phyloP scores from a whole-genome alignment of 2,113 vertebrate genomes.

The Carassius auratus region DNA sequence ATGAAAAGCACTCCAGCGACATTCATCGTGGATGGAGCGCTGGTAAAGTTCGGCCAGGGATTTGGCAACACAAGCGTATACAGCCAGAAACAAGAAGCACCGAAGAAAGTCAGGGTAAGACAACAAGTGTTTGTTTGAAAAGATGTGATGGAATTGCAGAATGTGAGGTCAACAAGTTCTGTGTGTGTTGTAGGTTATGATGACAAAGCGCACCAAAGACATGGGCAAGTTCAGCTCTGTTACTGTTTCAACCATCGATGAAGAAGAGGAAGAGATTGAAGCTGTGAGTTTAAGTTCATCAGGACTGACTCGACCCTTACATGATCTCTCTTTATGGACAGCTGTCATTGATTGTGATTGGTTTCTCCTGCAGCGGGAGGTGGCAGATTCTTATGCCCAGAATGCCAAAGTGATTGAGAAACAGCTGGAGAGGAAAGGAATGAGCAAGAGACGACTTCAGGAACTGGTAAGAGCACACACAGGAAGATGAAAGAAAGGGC shows the following conservation, averaged over 20 bases:
- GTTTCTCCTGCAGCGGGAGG: constrained; percentile 79
- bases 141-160: background rate
- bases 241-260: constrained; percentile 96
- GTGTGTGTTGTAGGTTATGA: constrained; percentile 84
- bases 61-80: constrained; percentile 96
- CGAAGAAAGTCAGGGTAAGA: constrained; percentile 87
- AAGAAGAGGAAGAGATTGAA: constrained; percentile 98
- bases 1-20: constrained; percentile 88
- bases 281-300: constrained; percentile 77
- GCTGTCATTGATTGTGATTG: constrained; percentile 36
- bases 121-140: background rate
- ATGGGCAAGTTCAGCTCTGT: constrained; percentile 99
- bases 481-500: background rate
- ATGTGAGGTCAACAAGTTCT: background rate
- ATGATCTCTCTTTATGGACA: background rate
- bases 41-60: constrained; percentile 95
- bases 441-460: constrained; percentile 95
- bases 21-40: constrained; percentile 90
- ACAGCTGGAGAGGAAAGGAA: constrained; percentile 95
- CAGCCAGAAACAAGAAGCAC: constrained; percentile 93
- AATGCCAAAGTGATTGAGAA: constrained; percentile 99
- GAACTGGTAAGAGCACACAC: constrained; percentile 80
- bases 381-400: constrained; percentile 95
- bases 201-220: constrained; percentile 98
- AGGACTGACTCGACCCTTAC: background rate